phyloP scores from a whole-genome alignment of 2,113 vertebrate species.

The Scatophagus argus region DNA sequence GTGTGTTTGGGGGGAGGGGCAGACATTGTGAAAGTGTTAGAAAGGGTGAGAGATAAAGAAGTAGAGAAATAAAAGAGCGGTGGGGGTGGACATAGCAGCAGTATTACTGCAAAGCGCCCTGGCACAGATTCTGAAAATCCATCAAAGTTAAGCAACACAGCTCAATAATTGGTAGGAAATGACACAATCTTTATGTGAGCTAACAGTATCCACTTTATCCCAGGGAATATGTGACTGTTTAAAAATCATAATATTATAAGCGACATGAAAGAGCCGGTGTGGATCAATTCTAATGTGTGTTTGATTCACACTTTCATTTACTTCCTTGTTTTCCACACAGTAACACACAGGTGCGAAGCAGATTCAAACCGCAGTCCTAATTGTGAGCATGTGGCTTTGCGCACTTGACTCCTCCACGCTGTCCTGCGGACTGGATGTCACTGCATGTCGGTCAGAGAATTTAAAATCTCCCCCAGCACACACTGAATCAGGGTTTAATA shows the following conservation, averaged over 20 bases:
- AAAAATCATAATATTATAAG: slow-evolving; percentile 33
- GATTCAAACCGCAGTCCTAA: slow-evolving; percentile 69
- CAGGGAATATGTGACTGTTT: slow-evolving; percentile 51
- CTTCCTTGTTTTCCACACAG: slow-evolving; percentile 64
- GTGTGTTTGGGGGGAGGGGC: neutral
- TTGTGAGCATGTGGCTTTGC: slow-evolving; percentile 68
- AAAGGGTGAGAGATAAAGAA: neutral
- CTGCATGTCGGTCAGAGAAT: neutral
- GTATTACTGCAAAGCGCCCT: neutral
- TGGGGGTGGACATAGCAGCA: neutral
- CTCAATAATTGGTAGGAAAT: slow-evolving; percentile 47
- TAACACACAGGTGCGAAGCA: slow-evolving; percentile 68
- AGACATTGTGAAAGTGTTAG: neutral
- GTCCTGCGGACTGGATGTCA: slow-evolving; percentile 20
- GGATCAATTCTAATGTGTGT: slow-evolving; percentile 52
- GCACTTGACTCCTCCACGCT: slow-evolving; percentile 55
- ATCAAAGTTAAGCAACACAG: slow-evolving; percentile 32
- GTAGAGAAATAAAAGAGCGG: neutral
- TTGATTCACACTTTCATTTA: slow-evolving; percentile 68
- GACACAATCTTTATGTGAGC: slow-evolving; percentile 36
- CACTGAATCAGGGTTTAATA: neutral
- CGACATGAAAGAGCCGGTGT: slow-evolving; percentile 68
- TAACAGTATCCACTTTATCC: neutral
- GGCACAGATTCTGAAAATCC: slow-evolving; percentile 19
- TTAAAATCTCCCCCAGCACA: too few species aligned